A percentile compares a stretch with the other conserved stretches of the same genome.
Conservation (phyloP, 2,797 vertebrate species). For the Micrastur ruficollis region DNA sequence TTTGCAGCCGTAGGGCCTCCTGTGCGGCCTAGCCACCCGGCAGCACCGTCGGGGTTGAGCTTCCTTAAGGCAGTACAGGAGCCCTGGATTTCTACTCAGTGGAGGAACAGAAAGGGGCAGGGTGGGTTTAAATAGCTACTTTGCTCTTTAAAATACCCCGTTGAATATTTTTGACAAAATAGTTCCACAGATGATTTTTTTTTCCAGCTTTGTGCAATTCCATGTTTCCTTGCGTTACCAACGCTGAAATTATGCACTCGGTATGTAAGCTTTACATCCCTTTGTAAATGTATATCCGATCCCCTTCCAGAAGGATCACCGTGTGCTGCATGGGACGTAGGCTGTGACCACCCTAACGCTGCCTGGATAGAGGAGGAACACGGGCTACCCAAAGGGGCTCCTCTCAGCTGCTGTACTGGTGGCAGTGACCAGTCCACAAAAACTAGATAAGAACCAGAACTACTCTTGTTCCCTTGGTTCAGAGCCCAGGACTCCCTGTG, state of each 20-base stretch:
- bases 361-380: background rate
- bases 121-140: background rate
- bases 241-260: rapidly evolving
- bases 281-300: background rate
- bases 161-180: background rate
- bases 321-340: rapidly evolving
- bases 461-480: background rate
- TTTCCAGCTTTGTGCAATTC: background rate
- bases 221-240: background rate
- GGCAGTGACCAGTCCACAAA: background rate
- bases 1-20: rapidly evolving
- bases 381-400: background rate
- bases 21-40: rapidly evolving
- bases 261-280: background rate
- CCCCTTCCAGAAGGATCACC: background rate
- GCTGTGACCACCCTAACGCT: background rate
- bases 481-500: background rate
- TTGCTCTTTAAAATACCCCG: background rate
- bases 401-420: rapidly evolving
- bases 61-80: background rate
- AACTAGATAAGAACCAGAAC: background rate
- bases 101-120: background rate
- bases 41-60: background rate
- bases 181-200: background rate
- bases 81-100: background rate